Base-by-base conservation (phyloP, 2,888 invertebrate species). In the Eupithecia centaureata region DNA sequence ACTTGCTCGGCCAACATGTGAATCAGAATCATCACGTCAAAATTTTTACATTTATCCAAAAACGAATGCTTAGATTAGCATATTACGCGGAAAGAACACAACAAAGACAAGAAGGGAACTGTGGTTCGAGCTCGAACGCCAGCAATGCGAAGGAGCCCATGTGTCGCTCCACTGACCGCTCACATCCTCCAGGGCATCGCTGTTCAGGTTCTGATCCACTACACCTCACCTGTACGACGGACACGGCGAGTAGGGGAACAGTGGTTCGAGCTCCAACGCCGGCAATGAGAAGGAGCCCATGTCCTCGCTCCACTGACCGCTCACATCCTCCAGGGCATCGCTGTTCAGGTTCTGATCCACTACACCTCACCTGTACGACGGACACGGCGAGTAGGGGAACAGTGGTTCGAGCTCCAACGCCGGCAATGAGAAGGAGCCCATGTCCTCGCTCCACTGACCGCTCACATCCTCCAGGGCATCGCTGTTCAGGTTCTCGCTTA, bases 371-470 rank as follows among this genome's bases (percentile, higher is more conserved):
- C 96, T 96, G 93, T 96, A 97, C 68, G 95, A 95, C 68, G 96
- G 95, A 84, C 96, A 96, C 0, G 97, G 97, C 60, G 97, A 97
- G 88, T 98, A 97, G 2, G 97, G 96, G 80, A 98, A 97, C 63
- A 98, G 95, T 68, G 97, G 97, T 82, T 98, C 98, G 83, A 98
- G 94, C 83, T 98, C 98, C 77, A 98, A 90, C 0, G 96, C 95
- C 28, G 97, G 97, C 77, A 98, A 88, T 0, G 97, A 96, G 90
- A 97, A 97, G 42, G 97, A 96, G 63, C 96, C 97, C 95, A 97
- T 97, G 88, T 97, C 97, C 89, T 97, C 97, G 79, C 94, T 93
- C 96, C 95, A 96, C 74, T 91, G 92, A 79, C 93, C 95, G 63
- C 83, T 90, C 77, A 93, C 94, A 76, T 82, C 86, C 70, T 81